Percentiles rank a stretch among this genome's conserved stretches.
Evolutionary conservation across 2,113 vertebrate species (phyloP).

Genomic region (Myanophis thanlyinensis): DNA sequence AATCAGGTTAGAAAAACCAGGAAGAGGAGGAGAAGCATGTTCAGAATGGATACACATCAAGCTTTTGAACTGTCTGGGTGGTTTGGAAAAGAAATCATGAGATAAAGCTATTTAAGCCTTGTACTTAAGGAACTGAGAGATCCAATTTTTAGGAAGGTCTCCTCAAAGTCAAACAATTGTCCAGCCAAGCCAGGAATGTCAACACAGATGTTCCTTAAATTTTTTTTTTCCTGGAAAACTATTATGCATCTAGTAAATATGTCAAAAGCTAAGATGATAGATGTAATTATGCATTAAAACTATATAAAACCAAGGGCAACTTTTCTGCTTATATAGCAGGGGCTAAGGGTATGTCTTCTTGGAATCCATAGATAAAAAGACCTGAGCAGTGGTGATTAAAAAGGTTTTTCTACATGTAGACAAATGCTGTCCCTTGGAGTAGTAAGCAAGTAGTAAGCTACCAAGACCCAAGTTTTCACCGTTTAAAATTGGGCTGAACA

Average conservation of each 20-base stretch:
- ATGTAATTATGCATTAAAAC: not conserved
- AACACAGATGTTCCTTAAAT: not conserved
- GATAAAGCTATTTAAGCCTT: constrained; percentile 15
- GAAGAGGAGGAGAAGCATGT: rapidly evolving
- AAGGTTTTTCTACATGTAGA: not conserved
- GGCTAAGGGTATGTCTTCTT: not conserved
- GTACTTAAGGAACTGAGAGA: not conserved
- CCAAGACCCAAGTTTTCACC: not conserved
- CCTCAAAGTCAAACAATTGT: not conserved
- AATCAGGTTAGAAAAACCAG: not conserved
- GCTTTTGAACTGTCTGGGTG: constrained; percentile 27
- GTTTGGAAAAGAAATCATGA: constrained; percentile 19
- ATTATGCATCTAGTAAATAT: not conserved
- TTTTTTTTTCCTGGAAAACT: not conserved
- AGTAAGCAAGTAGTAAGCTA: not conserved
- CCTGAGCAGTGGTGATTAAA: not conserved
- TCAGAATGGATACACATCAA: not conserved
- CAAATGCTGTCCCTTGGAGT: not conserved
- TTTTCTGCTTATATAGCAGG: not conserved
- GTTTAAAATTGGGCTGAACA: not conserved
- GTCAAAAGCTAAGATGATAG: not conserved
- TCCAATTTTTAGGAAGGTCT: constrained; percentile 4
- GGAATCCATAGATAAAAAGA: not conserved
- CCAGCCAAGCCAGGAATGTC: constrained; percentile 1
- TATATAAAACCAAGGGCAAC: not conserved